A percentile compares a stretch with the other conserved stretches of the same genome.
Evolutionary conservation across 2,113 vertebrate species (phyloP).

Genomic region (Asarcornis scutulata): DNA sequence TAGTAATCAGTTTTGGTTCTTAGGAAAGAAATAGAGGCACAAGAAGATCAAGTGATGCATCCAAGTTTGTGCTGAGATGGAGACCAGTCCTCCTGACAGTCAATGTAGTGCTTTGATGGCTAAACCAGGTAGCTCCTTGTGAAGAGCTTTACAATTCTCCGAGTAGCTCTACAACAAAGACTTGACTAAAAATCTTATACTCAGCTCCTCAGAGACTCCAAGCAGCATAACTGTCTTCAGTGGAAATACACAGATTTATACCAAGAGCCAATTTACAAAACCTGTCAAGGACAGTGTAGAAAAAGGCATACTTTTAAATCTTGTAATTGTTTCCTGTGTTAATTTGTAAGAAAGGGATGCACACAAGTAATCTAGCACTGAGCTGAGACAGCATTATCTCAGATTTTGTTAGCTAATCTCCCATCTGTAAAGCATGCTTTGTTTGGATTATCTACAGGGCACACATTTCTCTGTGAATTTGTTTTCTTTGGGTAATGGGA

Average conservation of each 20-base stretch:
- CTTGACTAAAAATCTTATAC: not conserved
- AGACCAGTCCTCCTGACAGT: not conserved
- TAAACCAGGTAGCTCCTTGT: not conserved
- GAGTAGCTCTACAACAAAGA: not conserved
- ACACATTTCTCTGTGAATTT: slow-evolving; percentile 60
- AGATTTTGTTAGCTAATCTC: slow-evolving; percentile 70
- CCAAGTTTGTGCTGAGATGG: not conserved
- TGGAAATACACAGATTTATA: not conserved
- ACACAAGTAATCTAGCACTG: not conserved
- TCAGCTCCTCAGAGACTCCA: not conserved
- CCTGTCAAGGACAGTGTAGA: not conserved
- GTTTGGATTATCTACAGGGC: slow-evolving; percentile 66
- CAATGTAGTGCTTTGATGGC: not conserved
- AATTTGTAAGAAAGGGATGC: slow-evolving; percentile 8
- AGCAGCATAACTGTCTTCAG: not conserved
- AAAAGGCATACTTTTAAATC: not conserved
- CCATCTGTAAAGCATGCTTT: slow-evolving; percentile 72
- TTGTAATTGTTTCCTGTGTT: slow-evolving; percentile 7
- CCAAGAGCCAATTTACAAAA: not conserved
- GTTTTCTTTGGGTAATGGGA: slow-evolving; percentile 63
- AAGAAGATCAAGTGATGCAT: not conserved
- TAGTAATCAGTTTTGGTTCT: not conserved
- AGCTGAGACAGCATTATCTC: slow-evolving; percentile 41
- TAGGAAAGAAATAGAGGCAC: not conserved
- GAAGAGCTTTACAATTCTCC: not conserved